A percentile compares a stretch with the other conserved stretches of the same genome.
Evolutionary conservation across 2,888 invertebrate species (phyloP).

Genomic region (Ormia ochracea): DNA sequence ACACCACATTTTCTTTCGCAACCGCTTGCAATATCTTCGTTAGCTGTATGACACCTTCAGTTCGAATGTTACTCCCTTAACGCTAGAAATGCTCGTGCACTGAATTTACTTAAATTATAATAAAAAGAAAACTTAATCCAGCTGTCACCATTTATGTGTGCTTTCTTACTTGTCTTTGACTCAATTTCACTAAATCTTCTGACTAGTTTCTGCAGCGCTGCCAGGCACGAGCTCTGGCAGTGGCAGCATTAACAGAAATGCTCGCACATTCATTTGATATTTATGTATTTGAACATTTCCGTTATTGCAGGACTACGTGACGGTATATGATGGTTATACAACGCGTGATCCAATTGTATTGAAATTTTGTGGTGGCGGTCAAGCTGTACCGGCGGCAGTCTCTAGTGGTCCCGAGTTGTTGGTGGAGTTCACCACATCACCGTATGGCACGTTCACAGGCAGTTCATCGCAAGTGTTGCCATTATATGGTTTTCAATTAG

Average conservation of each 20-base stretch:
- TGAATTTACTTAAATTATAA: conserved; percentile 11
- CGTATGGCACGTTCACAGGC: conserved; percentile 89
- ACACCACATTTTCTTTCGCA: background rate
- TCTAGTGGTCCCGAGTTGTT: conserved; percentile 92
- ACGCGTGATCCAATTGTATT: conserved; percentile 91
- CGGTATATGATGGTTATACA: conserved; percentile 91
- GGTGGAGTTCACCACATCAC: conserved; percentile 92
- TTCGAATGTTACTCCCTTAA: conserved; percentile 14
- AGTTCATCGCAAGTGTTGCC: conserved; percentile 87
- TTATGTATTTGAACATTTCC: conserved; percentile 34
- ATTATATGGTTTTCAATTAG: conserved; percentile 91
- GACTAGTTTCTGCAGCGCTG: background rate
- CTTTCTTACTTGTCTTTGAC: conserved; percentile 14
- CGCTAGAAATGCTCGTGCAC: conserved; percentile 1
- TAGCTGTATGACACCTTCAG: conserved; percentile 28
- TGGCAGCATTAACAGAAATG: background rate
- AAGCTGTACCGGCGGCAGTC: conserved; percentile 89
- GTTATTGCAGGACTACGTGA: conserved; percentile 85
- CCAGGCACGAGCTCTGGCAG: background rate
- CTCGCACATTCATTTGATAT: conserved; percentile 25
- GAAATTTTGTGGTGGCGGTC: conserved; percentile 93
- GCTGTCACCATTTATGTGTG: conserved; percentile 14
- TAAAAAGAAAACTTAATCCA: conserved; percentile 14
- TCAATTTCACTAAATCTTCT: conserved; percentile 42
- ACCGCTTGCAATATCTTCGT: conserved; percentile 30